phyloP scores from a whole-genome alignment of 2,888 invertebrate genomes.

The Stegophylla sp. region DNA sequence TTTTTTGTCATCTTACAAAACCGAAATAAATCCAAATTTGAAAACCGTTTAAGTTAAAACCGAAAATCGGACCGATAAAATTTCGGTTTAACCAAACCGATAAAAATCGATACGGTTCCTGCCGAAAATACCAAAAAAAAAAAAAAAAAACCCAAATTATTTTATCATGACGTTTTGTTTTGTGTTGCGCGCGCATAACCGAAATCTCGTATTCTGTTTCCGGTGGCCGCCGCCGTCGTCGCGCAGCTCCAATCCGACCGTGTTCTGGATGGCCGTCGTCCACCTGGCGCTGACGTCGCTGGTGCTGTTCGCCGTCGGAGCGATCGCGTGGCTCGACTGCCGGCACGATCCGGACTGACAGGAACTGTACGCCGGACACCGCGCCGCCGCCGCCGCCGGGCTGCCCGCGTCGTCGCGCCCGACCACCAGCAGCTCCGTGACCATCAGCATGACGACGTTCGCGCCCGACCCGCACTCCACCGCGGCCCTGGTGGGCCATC shows the following conservation, averaged over 20 bases:
- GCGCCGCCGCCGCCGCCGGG: neutral
- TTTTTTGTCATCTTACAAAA: too few relatives aligned
- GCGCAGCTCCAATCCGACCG: constrained; percentile 20
- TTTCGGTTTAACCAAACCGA: too few relatives aligned
- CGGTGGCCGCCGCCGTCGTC: neutral
- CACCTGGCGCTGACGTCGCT: constrained; percentile 65
- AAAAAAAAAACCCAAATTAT: neutral
- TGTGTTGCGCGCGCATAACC: too few relatives aligned
- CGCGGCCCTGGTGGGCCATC: constrained; percentile 9
- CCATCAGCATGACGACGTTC: constrained; percentile 54
- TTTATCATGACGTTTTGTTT: neutral
- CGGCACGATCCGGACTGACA: constrained; percentile 66
- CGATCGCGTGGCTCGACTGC: constrained; percentile 69
- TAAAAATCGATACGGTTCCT: too few relatives aligned
- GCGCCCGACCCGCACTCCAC: constrained; percentile 42
- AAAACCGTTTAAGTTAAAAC: too few relatives aligned
- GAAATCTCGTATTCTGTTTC: too few relatives aligned
- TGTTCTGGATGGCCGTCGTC: constrained; percentile 52
- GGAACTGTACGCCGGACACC: constrained; percentile 61
- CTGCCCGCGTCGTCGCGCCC: constrained; percentile 27
- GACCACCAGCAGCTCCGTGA: constrained; percentile 54
- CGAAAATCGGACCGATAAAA: too few relatives aligned
- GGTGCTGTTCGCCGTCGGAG: constrained; percentile 68
- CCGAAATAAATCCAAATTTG: too few relatives aligned
- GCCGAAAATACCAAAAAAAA: neutral